Evolutionary conservation across 2,113 vertebrate genomes (phyloP).

Genomic region (Colistium nudipinnis): DNA sequence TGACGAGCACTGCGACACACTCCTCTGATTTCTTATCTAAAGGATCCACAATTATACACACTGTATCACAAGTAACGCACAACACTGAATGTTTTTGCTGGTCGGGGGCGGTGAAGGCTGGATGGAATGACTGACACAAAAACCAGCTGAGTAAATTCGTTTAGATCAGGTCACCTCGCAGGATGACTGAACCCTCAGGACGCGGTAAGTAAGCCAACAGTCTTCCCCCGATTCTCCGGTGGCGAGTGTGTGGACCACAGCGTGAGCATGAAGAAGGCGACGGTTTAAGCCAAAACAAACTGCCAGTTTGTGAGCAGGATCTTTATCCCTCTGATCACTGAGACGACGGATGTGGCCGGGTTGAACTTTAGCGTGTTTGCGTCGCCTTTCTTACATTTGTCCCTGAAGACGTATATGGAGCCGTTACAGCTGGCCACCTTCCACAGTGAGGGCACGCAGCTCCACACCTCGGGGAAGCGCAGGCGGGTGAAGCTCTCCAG

Average conservation of each 20-base stretch:
- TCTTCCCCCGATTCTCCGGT: conserved; percentile 46
- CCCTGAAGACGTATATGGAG: conserved; percentile 96
- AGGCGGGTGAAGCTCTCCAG: conserved; percentile 97
- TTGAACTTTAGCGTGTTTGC: conserved; percentile 97
- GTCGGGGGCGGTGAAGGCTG: conserved; percentile 12
- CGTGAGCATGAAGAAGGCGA: conserved; percentile 6
- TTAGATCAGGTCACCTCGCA: conserved; percentile 22
- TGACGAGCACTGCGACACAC: conserved; percentile 36
- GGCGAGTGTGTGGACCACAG: conserved; percentile 8
- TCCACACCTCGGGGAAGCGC: conserved; percentile 95
- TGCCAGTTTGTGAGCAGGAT: conserved; percentile 97
- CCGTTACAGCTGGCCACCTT: conserved; percentile 99
- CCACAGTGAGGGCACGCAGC: conserved; percentile 94
- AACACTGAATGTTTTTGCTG: neutral
- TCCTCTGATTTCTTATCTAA: conserved; percentile 18
- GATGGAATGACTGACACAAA: conserved; percentile 43
- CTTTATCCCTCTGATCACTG: conserved; percentile 94
- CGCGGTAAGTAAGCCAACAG: conserved; percentile 30
- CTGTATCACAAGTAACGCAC: conserved; percentile 39
- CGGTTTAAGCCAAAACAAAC: conserved; percentile 92
- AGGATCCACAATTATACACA: conserved; percentile 39
- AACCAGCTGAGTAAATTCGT: conserved; percentile 56
- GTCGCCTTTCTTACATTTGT: conserved; percentile 97
- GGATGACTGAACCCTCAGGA: conserved; percentile 37
- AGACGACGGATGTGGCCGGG: conserved; percentile 94